A percentile compares a stretch with the other conserved stretches of the same genome.
Conservation (phyloP, 2,113 vertebrate genomes). For the Strix aluco region DNA sequence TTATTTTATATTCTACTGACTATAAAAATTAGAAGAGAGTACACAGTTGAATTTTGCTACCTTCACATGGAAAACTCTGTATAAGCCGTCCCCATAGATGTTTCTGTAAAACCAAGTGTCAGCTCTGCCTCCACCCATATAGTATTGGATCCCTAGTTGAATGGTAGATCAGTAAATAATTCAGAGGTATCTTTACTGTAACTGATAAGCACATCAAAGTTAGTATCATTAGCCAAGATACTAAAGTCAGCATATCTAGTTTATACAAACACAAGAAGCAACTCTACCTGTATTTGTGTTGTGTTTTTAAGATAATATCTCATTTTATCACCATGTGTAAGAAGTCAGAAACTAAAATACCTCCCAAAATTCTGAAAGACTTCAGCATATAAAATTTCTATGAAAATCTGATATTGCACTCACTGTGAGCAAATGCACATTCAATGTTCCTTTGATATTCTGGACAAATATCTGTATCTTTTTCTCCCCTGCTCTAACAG, state of each 20-base stretch:
- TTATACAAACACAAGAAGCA: slow-evolving; percentile 34
- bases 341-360: background rate
- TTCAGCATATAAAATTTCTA: background rate
- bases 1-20: background rate
- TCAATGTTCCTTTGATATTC: background rate
- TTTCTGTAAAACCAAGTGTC: background rate
- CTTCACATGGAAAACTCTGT: background rate
- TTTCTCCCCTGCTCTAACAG: background rate
- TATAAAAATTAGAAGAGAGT: background rate
- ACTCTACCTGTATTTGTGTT: background rate
- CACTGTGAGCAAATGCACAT: background rate
- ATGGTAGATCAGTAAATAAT: background rate
- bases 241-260: background rate
- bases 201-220: slow-evolving; percentile 10
- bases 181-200: background rate
- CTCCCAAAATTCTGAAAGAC: background rate
- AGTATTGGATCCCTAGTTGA: background rate
- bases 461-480: background rate
- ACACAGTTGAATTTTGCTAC: background rate
- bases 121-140: background rate
- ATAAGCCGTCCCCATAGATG: background rate
- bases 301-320: slow-evolving; percentile 20
- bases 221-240: background rate
- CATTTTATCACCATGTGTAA: background rate
- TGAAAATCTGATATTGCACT: background rate